Percentiles rank a stretch among this genome's conserved stretches.
Conservation (phyloP, 1,140 invertebrate species). For the Danaus plexippus region DNA sequence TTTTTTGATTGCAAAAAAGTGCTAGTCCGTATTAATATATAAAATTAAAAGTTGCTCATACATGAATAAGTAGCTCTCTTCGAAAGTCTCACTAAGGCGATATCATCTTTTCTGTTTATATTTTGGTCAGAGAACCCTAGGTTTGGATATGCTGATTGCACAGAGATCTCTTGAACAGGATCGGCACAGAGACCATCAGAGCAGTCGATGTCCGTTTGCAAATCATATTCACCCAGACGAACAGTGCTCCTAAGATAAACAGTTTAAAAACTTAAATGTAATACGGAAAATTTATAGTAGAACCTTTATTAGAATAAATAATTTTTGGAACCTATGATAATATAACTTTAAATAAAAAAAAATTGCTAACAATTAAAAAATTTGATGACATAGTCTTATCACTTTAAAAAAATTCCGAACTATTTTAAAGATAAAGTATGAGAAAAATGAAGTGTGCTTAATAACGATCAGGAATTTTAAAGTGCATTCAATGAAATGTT, state of each 20-base stretch:
- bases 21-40: no score
- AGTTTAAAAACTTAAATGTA: no score
- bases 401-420: no score
- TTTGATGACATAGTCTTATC: no score
- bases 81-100: conserved; percentile 72
- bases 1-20: no score
- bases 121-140: conserved; percentile 65
- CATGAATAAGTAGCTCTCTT: conserved; percentile 42
- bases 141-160: conserved; percentile 59
- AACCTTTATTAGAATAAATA: no score
- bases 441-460: conserved; percentile 12
- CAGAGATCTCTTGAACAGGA: conserved; percentile 48
- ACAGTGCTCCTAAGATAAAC: conserved; percentile 32
- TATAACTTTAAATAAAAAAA: no score
- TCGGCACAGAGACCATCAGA: conserved; percentile 48
- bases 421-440: conserved; percentile 3
- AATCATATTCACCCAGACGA: conserved; percentile 63
- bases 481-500: conserved; percentile 1
- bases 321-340: no score
- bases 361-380: no score
- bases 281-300: no score
- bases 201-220: conserved; percentile 60
- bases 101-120: conserved; percentile 73
- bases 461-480: conserved; percentile 1
- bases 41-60: conserved; percentile 18